Evolutionary conservation across 2,113 vertebrate genomes (phyloP).

Genomic region (Hylia prasina): DNA sequence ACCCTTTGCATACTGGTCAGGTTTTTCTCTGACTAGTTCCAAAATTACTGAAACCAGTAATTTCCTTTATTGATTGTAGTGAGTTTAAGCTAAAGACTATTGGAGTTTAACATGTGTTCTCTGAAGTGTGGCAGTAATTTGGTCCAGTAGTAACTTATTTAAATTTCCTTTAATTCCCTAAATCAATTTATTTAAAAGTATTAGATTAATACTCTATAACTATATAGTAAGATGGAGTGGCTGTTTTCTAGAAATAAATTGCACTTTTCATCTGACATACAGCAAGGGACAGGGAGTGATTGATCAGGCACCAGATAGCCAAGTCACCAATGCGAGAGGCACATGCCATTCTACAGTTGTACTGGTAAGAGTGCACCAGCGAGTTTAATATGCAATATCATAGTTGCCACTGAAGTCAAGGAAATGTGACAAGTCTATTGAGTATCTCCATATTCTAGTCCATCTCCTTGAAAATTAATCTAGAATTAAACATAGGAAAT

Average conservation of each 20-base stretch:
- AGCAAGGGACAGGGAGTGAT: neutral
- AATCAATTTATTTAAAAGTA: too few species aligned
- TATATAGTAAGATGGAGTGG: neutral
- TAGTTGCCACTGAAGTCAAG: neutral
- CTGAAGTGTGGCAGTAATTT: neutral
- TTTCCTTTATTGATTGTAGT: neutral
- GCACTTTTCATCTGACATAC: neutral
- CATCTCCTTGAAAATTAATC: neutral
- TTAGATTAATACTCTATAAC: neutral
- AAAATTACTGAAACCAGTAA: neutral
- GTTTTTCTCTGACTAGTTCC: neutral
- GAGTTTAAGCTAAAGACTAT: neutral
- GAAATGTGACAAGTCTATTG: neutral
- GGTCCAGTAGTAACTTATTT: neutral
- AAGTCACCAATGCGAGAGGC: neutral
- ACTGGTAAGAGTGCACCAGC: neutral
- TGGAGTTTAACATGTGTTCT: neutral
- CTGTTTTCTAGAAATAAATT: neutral
- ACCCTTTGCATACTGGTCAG: neutral
- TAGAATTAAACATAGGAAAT: neutral
- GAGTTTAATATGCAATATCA: neutral
- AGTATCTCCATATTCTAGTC: neutral
- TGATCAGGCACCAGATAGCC: neutral
- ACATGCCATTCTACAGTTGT: neutral
- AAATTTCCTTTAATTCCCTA: neutral